A percentile compares a stretch with the other conserved stretches of the same genome.
These are phyloP conservation scores for Tachycineta bicolor DNA, from an alignment of 2,113 vertebrate genomes.

Conservation along the genomic window DNA sequence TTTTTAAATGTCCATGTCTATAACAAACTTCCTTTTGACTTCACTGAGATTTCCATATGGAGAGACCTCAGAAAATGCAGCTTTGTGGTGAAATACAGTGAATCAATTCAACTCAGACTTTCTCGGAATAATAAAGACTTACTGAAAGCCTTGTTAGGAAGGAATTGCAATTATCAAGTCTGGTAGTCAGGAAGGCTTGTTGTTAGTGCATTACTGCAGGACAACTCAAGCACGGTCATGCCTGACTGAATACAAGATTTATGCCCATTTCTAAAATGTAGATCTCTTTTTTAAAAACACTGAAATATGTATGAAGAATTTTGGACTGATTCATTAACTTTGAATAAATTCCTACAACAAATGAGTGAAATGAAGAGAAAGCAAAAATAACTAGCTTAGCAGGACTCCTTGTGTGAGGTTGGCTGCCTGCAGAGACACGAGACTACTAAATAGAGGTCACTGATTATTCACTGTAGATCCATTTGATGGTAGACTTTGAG, in stretches of 20 bases:
- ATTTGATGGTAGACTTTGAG: neutral
- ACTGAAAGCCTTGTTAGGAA: constrained; percentile 6
- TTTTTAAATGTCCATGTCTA: neutral
- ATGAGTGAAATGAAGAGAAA: constrained; percentile 4
- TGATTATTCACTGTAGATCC: neutral
- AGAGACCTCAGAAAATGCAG: neutral
- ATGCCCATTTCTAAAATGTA: neutral
- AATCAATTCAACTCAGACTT: neutral
- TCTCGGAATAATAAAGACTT: neutral
- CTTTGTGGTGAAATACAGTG: neutral
- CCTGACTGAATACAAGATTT: constrained; percentile 13
- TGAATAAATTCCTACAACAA: constrained; percentile 25
- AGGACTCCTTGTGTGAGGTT: neutral
- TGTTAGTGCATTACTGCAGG: neutral
- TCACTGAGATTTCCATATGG: neutral
- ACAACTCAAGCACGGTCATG: constrained; percentile 7
- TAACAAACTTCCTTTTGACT: neutral
- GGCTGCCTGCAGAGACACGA: neutral
- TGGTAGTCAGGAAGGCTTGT: neutral
- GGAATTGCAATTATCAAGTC: neutral
- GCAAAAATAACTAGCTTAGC: neutral
- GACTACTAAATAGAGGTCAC: neutral
- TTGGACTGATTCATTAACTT: constrained; percentile 19
- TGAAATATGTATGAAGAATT: constrained; percentile 39
- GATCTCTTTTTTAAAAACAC: neutral